Percentiles rank a stretch among this genome's conserved stretches.
Evolutionary conservation across 2,888 invertebrate genomes (phyloP).

Genomic region (Drosophila austrosaltans): DNA sequence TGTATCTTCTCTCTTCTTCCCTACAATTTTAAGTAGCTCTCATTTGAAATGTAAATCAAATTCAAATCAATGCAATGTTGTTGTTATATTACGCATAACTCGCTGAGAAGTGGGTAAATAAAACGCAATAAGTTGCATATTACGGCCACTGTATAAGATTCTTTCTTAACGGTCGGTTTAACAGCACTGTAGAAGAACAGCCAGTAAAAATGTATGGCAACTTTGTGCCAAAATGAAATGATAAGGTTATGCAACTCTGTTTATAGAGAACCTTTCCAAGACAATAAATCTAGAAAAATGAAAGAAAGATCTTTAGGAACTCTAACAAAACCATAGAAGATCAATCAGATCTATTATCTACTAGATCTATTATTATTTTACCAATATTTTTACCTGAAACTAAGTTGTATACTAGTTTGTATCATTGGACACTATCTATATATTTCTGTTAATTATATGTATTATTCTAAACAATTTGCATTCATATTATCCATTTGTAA

Average conservation of each 20-base stretch:
- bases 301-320: too few species aligned
- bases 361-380: too few species aligned
- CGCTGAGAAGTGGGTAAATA: slow-evolving; percentile 70
- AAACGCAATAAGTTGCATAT: slow-evolving; percentile 21
- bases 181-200: neutral
- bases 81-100: slow-evolving; percentile 52
- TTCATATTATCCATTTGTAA: too few species aligned
- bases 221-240: neutral
- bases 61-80: slow-evolving; percentile 62
- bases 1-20: slow-evolving; percentile 7
- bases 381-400: too few species aligned
- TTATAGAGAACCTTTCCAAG: neutral
- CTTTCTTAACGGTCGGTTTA: neutral
- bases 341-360: too few species aligned
- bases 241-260: neutral
- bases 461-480: too few species aligned
- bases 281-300: too few species aligned
- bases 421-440: too few species aligned
- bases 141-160: slow-evolving; percentile 13
- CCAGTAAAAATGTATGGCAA: neutral
- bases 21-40: slow-evolving; percentile 22
- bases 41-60: slow-evolving; percentile 65
- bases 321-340: too few species aligned
- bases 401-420: too few species aligned
- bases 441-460: too few species aligned